phyloP scores from a whole-genome alignment of 2,797 vertebrate genomes.

The Cygnus olor region DNA sequence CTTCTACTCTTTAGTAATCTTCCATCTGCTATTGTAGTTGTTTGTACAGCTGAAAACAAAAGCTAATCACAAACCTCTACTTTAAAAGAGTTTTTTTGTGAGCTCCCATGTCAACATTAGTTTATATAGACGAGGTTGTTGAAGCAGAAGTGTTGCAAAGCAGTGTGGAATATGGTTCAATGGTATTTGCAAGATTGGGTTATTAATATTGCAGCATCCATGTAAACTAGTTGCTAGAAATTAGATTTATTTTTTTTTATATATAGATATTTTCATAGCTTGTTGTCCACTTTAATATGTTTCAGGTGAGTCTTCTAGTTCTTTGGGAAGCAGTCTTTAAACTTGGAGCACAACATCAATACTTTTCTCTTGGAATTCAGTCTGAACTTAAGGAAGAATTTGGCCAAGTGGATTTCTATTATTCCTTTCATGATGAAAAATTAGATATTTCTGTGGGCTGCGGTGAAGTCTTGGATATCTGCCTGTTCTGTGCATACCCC shows the following conservation, averaged over 20 bases:
- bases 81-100: neutral
- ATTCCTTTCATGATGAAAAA: neutral
- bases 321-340: neutral
- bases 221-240: neutral
- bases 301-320: neutral
- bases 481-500: neutral
- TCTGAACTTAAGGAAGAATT: neutral
- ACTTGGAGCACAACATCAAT: neutral
- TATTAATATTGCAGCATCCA: neutral
- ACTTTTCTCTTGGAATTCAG: neutral
- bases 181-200: neutral
- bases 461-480: neutral
- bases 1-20: constrained; percentile 35
- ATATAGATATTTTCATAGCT: neutral
- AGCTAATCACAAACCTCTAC: constrained; percentile 35
- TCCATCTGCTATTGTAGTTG: constrained; percentile 42
- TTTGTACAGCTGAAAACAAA: constrained; percentile 32
- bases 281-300: neutral
- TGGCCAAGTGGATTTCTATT: neutral
- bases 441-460: too few species aligned
- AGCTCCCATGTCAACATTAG: neutral
- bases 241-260: too few species aligned
- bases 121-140: neutral
- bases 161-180: neutral
- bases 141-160: constrained; percentile 31